Conservation (phyloP, 2,888 invertebrate genomes). For the Scaptomyza flava region DNA sequence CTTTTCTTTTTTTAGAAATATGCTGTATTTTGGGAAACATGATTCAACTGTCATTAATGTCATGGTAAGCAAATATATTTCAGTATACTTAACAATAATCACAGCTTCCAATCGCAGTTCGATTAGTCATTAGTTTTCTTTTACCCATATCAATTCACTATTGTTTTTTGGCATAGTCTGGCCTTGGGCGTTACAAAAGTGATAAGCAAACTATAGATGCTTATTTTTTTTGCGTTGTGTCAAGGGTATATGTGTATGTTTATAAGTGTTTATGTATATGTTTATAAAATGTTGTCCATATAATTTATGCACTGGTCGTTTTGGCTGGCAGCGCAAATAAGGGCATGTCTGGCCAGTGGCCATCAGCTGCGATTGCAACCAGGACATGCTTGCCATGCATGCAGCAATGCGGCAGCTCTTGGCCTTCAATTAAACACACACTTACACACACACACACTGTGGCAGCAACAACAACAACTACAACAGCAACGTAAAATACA, state of each 20-base stretch:
- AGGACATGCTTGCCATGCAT: conserved; percentile 79
- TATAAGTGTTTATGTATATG: background rate
- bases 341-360: conserved; percentile 76
- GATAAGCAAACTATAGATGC: conserved; percentile 49
- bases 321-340: conserved; percentile 75
- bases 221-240: conserved; percentile 28
- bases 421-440: conserved; percentile 74
- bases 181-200: conserved; percentile 42
- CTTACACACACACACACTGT: conserved; percentile 8
- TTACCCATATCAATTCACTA: conserved; percentile 8
- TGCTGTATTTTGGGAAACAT: background rate
- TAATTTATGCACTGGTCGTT: conserved; percentile 76
- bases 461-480: conserved; percentile 34
- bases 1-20: background rate
- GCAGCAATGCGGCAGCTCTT: conserved; percentile 77
- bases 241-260: conserved; percentile 43
- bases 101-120: background rate
- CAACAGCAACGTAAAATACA: conserved; percentile 66
- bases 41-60: background rate
- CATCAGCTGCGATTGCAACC: conserved; percentile 73
- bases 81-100: background rate
- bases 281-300: conserved; percentile 37
- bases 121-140: conserved; percentile 16
- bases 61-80: background rate
- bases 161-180: conserved; percentile 26